Evolutionary conservation across 2,888 invertebrate species (phyloP), one percentile per base, ranked within the genome.

Genomic region (Micoletzkya japonica): DNA sequence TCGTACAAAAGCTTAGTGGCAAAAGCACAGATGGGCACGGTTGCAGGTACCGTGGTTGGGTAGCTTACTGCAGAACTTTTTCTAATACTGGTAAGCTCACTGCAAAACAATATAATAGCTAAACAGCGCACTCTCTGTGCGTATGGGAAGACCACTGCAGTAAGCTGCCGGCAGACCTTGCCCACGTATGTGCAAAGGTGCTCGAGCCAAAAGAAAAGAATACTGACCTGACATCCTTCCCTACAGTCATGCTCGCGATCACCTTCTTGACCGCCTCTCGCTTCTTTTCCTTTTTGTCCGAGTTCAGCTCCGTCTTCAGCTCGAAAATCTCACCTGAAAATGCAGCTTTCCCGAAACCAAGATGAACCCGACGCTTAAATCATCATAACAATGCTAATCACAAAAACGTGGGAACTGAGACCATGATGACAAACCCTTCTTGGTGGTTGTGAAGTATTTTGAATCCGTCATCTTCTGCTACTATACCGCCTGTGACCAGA

Each of bases 241-340:
- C 98, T 30, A 99, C 98, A 6, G 98, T 98, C 98, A 99, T 98
- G 74, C 95, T 95, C 32, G 98, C 98, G 86, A 98, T 98, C 87
- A 95, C 96, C 90, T 99, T 98, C 87, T 99, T 98, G 0, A 98
- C 97, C 63, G 98, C 98, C 88, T 98, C 98, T 86, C 96, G 93
- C 87, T 97, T 97, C 89, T 98, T 97, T 86, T 98, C 97, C 85
- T 98, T 98, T 87, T 97, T 98, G 86, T 98, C 98, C 90, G 95
- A 96, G 87, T 98, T 98, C 70, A 98, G 89, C 87, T 98, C 98
- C 6, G 95, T 95, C 87, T 98, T 98, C 70, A 98, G 89, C 88
- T 99, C 98, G 88, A 97, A 98, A 86, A 98, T 97, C 89, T 98
- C 98, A 81, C 98, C 89, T 89, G 73, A 70, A 82, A 69, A 36